phyloP scores from a whole-genome alignment of 2,797 vertebrate genomes.

The Geotrypetes seraphini region DNA sequence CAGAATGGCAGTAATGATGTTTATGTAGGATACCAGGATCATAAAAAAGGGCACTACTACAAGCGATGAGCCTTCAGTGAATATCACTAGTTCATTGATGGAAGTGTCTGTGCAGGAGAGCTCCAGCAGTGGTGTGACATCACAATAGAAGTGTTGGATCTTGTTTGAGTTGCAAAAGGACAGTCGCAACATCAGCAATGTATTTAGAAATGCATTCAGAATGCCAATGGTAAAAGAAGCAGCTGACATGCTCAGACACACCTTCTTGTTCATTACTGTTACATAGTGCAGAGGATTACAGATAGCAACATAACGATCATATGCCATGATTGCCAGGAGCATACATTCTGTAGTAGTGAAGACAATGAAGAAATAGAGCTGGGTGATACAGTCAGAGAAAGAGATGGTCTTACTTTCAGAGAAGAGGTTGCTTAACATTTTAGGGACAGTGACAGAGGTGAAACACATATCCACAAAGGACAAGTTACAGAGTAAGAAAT shows the following conservation, averaged over 20 bases:
- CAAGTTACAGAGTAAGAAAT: too few species aligned
- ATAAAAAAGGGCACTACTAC: not conserved
- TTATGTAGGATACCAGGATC: constrained; percentile 18
- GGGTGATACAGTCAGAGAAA: constrained; percentile 18
- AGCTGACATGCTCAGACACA: constrained; percentile 17
- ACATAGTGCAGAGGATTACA: constrained; percentile 26
- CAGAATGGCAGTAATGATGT: constrained; percentile 16
- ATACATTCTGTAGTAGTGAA: constrained; percentile 32
- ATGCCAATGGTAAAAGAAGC: constrained; percentile 16
- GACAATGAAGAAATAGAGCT: constrained; percentile 28
- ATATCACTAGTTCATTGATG: too few species aligned
- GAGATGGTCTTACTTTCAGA: constrained; percentile 10
- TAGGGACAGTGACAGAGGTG: constrained; percentile 12
- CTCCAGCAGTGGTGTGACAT: not conserved
- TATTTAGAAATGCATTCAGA: not conserved
- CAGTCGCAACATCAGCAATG: not conserved
- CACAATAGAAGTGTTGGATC: constrained; percentile 3
- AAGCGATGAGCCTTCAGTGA: not conserved
- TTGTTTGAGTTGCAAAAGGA: not conserved
- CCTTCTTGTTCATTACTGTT: constrained; percentile 8
- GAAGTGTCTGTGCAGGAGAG: not conserved
- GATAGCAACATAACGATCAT: constrained; percentile 27
- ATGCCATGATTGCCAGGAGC: constrained; percentile 30
- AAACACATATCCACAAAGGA: constrained; percentile 30
- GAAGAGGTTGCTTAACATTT: constrained; percentile 1